phyloP scores from a whole-genome alignment of 2,888 invertebrate species.

The Temnothorax ravouxi region DNA sequence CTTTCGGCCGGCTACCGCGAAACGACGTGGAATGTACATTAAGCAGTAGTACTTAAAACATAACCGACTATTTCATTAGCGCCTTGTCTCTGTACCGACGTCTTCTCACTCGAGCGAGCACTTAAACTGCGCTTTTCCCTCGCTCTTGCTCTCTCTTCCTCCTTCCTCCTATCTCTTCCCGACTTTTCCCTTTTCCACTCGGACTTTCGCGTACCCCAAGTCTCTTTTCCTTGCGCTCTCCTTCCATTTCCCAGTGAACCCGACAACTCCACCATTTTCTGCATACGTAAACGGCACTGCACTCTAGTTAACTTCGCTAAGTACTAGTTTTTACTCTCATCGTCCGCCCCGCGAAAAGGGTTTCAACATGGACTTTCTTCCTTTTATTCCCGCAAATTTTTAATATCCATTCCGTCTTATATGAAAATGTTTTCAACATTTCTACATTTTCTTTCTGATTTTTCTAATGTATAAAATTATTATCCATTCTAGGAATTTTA shows the following conservation, averaged over 20 bases:
- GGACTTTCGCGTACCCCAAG: slow-evolving; percentile 25
- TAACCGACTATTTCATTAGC: slow-evolving; percentile 80
- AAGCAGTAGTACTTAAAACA: slow-evolving; percentile 76
- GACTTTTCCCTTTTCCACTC: slow-evolving; percentile 30
- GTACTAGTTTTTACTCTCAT: slow-evolving; percentile 68
- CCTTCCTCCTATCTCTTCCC: neutral
- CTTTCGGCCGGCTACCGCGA: slow-evolving; percentile 69
- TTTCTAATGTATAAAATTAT: neutral
- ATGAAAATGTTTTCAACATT: neutral
- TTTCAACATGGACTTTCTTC: slow-evolving; percentile 27
- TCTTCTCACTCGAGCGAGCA: slow-evolving; percentile 65
- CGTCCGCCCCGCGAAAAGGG: slow-evolving; percentile 16
- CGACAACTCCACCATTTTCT: slow-evolving; percentile 65
- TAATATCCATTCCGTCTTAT: slow-evolving; percentile 9
- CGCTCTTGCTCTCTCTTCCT: neutral
- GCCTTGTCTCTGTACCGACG: slow-evolving; percentile 73
- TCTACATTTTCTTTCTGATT: neutral
- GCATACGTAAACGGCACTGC: slow-evolving; percentile 75
- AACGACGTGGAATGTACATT: slow-evolving; percentile 73
- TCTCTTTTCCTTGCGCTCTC: slow-evolving; percentile 49
- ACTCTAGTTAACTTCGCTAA: slow-evolving; percentile 74
- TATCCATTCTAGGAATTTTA: neutral
- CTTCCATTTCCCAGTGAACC: slow-evolving; percentile 21
- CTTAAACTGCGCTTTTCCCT: slow-evolving; percentile 73
- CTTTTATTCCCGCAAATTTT: slow-evolving; percentile 21